Evolutionary conservation across 2,113 vertebrate genomes (phyloP), one percentile per base, ranked within the genome.

Genomic region (Zeus faber): DNA sequence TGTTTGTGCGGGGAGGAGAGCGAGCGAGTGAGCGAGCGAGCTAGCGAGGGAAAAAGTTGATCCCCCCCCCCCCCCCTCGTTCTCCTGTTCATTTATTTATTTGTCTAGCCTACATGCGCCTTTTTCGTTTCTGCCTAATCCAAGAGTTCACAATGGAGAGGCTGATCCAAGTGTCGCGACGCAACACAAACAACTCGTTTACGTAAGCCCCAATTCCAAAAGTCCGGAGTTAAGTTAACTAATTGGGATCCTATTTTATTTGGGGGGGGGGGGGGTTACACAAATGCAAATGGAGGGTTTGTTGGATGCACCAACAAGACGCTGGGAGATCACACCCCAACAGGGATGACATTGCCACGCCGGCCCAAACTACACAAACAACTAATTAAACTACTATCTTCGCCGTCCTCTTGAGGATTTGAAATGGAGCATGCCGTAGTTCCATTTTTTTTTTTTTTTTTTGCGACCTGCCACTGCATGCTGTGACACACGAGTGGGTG

Each of bases 71-170:
- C 35, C 27, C 54, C 18, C 37, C 35, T 6, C 47, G 67, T 75
- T 72, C 65, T 78, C 66, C 70, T 82, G 72, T 80, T 77, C 62
- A 65, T 83, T 81, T 79, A 82, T 85, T 79, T 78, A 79, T 84
- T 71, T 52, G 49, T 75, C 71, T 25, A 69, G 73, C 58, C 56
- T 63, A 63, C 64, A 67, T 63, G 57, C 74, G 70, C 54, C 26
- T 71, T 2, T 24, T 63, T n/a, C n/a, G n/a, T 64, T 62, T 62
- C 58, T 55, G 55, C 54, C 56, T 77, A 71, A 82, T 81, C 66
- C 65, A 44, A 68, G 54, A 61, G 61, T 70, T 72, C 65, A 73
- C 70, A 65, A 74, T 58, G 54, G 69, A 47, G 51, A 41, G 58
- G 41, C 41, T 49, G 64, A 71, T 78, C 58, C 62, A 16, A 60